phyloP scores from a whole-genome alignment of 2,113 vertebrate species.

The Pitta sordida region DNA sequence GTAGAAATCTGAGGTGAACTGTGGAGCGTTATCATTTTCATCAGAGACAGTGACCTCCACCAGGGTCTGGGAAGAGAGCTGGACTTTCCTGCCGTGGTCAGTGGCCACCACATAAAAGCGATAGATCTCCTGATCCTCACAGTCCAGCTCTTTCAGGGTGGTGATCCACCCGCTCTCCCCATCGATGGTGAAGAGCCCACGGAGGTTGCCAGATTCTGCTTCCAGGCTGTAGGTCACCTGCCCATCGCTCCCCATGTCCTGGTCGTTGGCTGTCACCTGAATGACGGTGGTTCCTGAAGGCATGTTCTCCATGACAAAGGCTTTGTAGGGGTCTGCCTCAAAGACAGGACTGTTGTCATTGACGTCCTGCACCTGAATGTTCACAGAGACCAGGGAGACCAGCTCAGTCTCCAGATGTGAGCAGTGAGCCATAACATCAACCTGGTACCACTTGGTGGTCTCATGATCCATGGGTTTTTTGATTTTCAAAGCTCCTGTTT shows the following conservation, averaged over 20 bases:
- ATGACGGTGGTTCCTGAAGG: slow-evolving; percentile 91
- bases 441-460: slow-evolving; percentile 92
- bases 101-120: slow-evolving; percentile 86
- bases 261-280: slow-evolving; percentile 94
- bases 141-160: slow-evolving; percentile 82
- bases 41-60: slow-evolving; percentile 91
- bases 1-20: slow-evolving; percentile 83
- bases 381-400: slow-evolving; percentile 89
- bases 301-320: slow-evolving; percentile 93
- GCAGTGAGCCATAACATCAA: slow-evolving; percentile 90
- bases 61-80: slow-evolving; percentile 87
- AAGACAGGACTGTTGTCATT: slow-evolving; percentile 95
- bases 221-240: slow-evolving; percentile 88
- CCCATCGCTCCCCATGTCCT: slow-evolving; percentile 88
- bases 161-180: slow-evolving; percentile 91
- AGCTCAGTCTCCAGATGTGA: slow-evolving; percentile 85
- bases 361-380: slow-evolving; percentile 92
- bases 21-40: slow-evolving; percentile 92
- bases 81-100: slow-evolving; percentile 83
- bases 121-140: slow-evolving; percentile 80
- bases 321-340: slow-evolving; percentile 90
- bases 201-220: slow-evolving; percentile 67
- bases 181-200: slow-evolving; percentile 85
- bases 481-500: slow-evolving; percentile 85
- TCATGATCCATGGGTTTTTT: slow-evolving; percentile 91